Conservation (phyloP, 2,797 vertebrate species). For the Xiphorhynchus erythropygius region DNA sequence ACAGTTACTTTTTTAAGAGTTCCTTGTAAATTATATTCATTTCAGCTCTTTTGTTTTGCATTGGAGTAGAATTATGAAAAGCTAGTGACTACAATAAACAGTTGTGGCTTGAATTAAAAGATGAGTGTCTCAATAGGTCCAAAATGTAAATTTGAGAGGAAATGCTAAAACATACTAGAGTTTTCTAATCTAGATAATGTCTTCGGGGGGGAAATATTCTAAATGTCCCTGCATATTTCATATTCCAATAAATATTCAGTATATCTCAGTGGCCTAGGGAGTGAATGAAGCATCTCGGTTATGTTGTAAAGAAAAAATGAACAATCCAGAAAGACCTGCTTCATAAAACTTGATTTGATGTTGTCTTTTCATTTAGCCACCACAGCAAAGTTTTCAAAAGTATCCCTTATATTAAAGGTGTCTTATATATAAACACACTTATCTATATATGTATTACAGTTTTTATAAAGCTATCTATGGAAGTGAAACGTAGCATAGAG, state of each 20-base stretch:
- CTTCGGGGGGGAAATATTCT: background rate
- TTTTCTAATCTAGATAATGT: background rate
- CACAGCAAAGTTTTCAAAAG: background rate
- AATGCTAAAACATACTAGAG: background rate
- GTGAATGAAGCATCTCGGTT: background rate
- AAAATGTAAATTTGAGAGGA: conserved; percentile 8
- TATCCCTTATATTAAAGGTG: background rate
- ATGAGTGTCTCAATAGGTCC: background rate
- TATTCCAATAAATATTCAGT: conserved; percentile 14
- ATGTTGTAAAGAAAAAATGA: background rate
- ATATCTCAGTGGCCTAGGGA: background rate
- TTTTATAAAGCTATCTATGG: background rate
- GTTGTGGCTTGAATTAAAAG: background rate
- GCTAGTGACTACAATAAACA: background rate
- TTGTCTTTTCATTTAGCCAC: background rate
- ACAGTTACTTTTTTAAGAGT: background rate
- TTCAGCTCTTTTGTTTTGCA: background rate
- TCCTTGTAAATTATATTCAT: background rate
- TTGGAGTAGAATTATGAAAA: background rate
- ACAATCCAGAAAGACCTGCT: background rate
- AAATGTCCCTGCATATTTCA: background rate
- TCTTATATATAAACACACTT: background rate
- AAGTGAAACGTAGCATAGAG: background rate
- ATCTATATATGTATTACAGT: too few relatives aligned
- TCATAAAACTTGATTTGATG: background rate